Base-by-base conservation (phyloP, 2,797 vertebrate genomes). In the Crax fasciolata region DNA sequence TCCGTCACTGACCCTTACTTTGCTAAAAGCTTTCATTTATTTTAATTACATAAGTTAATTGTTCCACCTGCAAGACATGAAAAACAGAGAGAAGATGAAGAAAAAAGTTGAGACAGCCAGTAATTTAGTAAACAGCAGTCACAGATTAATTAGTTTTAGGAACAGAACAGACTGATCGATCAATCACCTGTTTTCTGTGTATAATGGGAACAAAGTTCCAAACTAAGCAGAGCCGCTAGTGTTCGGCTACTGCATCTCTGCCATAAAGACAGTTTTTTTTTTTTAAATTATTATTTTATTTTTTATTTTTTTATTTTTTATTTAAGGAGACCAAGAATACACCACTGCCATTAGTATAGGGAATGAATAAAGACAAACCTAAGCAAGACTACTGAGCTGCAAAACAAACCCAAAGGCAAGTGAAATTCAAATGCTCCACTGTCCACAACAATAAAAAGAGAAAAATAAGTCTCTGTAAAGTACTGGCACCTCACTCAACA, bases 401-500 rank as follows among this genome's bases (percentile, higher is more conserved):
- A 91, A 83, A 89, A 72, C 72, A 90, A 93, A 71, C 27, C 30
- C 44, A 68, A 88, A 94, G 49, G 55, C 59, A 94, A 95, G 84
- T 24, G 25, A 79, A 87, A 87, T 59, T 72, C 43, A 87, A 93
- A 80, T 71, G n/a, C 5, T 89, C 46, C 58, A 21, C 12, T 78
- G 75, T 39, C n/a, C 10, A 1, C 70, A 71, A 73, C 35, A 95
- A 67, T 6, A 74, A 85, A 84, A 65, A 2, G 46, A 68, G 46
- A 86, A 92, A 92, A 67, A 30, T 39, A 76, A 54, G n/a, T 28
- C 48, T 75, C 65, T 57, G 20, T 38, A 52, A 89, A 91, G 0
- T 8, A 73, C 43, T 52, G 84, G 39, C 32, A 13, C 32, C 82
- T 63, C 38, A 55, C 39, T 87, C 49, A 72, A 62, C 27, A 41